Evolutionary conservation across 2,797 vertebrate genomes (phyloP).

Genomic region (Chelonia mydas): DNA sequence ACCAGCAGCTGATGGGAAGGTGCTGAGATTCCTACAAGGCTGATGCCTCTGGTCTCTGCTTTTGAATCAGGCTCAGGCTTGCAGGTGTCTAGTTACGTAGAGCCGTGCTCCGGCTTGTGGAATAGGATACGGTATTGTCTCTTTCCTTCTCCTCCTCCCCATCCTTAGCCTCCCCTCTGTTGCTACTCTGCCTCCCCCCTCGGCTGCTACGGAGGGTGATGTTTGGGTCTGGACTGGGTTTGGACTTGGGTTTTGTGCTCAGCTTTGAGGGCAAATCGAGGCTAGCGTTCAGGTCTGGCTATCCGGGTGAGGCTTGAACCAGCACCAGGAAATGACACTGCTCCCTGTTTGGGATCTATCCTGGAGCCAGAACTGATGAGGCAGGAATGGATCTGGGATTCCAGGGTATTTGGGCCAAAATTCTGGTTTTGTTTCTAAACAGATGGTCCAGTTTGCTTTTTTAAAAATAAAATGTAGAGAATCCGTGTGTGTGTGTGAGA

Average conservation of each 20-base stretch:
- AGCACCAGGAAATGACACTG: background rate
- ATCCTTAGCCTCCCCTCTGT: rapidly evolving
- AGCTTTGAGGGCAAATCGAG: background rate
- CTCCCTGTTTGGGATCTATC: background rate
- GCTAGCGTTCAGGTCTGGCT: background rate
- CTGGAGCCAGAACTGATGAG: background rate
- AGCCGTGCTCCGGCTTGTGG: rapidly evolving
- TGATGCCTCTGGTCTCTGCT: background rate
- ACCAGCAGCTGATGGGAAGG: background rate
- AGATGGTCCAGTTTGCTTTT: too few species aligned
- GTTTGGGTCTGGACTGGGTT: background rate
- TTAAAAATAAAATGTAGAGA: too few species aligned
- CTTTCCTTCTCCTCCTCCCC: background rate
- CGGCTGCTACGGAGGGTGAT: background rate
- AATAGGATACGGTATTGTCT: background rate
- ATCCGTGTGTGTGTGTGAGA: background rate
- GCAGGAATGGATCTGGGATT: background rate
- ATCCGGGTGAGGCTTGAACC: background rate
- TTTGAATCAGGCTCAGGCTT: background rate
- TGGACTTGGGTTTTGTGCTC: background rate
- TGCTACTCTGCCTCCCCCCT: rapidly evolving
- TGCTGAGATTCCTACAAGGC: background rate
- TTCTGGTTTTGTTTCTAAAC: too few species aligned
- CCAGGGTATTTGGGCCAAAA: background rate
- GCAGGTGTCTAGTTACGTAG: background rate